Evolutionary conservation across 2,888 invertebrate species (phyloP).

Genomic region (Luperina nickerlii): DNA sequence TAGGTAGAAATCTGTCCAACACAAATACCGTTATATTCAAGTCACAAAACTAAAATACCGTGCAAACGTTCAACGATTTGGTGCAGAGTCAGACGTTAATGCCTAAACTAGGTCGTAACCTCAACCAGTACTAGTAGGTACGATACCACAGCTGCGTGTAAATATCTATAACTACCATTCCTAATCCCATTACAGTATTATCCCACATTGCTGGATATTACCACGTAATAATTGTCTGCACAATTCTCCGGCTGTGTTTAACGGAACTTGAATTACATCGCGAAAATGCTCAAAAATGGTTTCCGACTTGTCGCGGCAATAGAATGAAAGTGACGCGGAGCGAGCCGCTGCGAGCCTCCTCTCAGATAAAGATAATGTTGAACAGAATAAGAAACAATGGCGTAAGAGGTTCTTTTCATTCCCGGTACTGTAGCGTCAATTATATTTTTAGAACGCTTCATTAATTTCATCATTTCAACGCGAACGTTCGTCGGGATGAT

Average conservation of each 20-base stretch:
- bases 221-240: conserved; percentile 59
- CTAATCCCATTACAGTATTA: conserved; percentile 52
- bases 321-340: conserved; percentile 46
- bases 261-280: conserved; percentile 28
- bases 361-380: conserved; percentile 54
- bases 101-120: conserved; percentile 36
- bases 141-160: conserved; percentile 21
- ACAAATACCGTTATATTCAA: conserved; percentile 8
- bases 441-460: conserved; percentile 52
- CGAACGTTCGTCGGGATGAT: conserved; percentile 12
- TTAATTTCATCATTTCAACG: conserved; percentile 41
- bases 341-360: conserved; percentile 38
- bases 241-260: conserved; percentile 35
- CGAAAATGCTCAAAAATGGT: conserved; percentile 41
- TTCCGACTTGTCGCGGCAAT: conserved; percentile 62
- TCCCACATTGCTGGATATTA: conserved; percentile 36
- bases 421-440: conserved; percentile 27
- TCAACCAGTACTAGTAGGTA: conserved; percentile 21
- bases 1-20: neutral
- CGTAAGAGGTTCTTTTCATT: conserved; percentile 50
- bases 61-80: conserved; percentile 4
- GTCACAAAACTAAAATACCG: conserved; percentile 4
- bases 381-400: conserved; percentile 57
- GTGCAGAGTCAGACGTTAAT: conserved; percentile 28
- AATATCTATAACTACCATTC: conserved; percentile 23